These are phyloP conservation scores for Rhineura floridana DNA, from an alignment of 2,113 vertebrate species.

Conservation along the genomic window DNA sequence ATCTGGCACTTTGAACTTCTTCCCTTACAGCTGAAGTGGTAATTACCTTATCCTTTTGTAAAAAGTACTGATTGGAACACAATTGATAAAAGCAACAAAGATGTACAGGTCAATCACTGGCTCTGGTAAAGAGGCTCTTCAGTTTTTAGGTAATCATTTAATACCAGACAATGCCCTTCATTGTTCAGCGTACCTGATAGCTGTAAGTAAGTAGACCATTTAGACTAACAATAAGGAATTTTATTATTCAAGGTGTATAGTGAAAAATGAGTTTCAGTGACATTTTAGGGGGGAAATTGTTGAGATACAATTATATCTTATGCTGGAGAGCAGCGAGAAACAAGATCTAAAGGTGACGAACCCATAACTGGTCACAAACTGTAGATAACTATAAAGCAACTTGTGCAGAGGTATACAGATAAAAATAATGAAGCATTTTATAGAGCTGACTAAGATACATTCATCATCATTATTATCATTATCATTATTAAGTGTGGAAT, in stretches of 20 bases:
- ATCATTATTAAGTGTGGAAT: too few species aligned
- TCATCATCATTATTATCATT: too few species aligned
- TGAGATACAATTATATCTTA: conserved; percentile 32
- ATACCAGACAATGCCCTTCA: conserved; percentile 33
- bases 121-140: not conserved
- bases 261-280: conserved; percentile 38
- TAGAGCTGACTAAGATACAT: conserved; percentile 1
- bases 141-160: conserved; percentile 2
- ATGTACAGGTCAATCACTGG: not conserved
- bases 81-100: conserved; percentile 11
- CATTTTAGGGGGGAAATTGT: conserved; percentile 45
- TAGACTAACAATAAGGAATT: conserved; percentile 42
- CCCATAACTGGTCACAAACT: not conserved
- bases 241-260: conserved; percentile 24
- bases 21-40: not conserved
- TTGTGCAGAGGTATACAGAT: conserved; percentile 2
- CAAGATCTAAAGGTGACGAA: conserved; percentile 39
- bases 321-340: conserved; percentile 23
- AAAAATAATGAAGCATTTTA: not conserved
- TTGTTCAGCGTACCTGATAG: conserved; percentile 16
- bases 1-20: not conserved
- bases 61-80: not conserved
- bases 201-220: not conserved
- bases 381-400: too few species aligned
- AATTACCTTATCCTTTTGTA: not conserved